These are phyloP conservation scores for Eulacestoma nigropectus DNA, from an alignment of 2,113 vertebrate genomes.

Conservation along the genomic window DNA sequence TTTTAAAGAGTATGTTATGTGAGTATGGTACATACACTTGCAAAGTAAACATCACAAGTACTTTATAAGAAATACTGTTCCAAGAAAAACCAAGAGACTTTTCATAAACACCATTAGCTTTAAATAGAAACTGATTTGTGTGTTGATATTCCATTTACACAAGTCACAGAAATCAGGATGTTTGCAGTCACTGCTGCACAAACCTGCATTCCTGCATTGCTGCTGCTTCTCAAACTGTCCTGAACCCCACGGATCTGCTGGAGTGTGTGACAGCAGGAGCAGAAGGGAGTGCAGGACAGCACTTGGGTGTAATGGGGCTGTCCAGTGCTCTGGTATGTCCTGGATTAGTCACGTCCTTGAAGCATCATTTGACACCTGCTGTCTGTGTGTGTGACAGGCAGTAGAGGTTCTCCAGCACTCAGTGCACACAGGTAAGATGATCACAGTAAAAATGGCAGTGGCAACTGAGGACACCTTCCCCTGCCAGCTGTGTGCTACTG, in stretches of 20 bases:
- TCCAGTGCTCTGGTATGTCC: background rate
- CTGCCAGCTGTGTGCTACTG: accelerated
- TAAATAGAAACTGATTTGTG: background rate
- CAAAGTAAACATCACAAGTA: background rate
- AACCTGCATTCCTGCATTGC: background rate
- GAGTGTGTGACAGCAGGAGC: background rate
- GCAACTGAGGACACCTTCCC: background rate
- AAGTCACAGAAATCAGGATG: background rate
- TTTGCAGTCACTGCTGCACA: background rate
- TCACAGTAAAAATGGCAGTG: background rate
- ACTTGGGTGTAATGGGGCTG: background rate
- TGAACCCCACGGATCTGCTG: background rate
- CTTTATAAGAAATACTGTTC: background rate
- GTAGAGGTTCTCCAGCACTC: background rate
- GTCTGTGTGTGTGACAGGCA: background rate
- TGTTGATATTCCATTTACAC: background rate
- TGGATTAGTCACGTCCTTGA: background rate
- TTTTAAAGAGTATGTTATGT: background rate
- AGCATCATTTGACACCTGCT: background rate
- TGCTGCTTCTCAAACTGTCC: background rate
- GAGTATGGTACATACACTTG: background rate
- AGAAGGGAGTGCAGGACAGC: background rate
- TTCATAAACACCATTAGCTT: background rate
- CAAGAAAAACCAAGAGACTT: background rate
- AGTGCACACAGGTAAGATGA: background rate